phyloP scores from a whole-genome alignment of 2,888 invertebrate genomes.

The Nemoura dubitans region DNA sequence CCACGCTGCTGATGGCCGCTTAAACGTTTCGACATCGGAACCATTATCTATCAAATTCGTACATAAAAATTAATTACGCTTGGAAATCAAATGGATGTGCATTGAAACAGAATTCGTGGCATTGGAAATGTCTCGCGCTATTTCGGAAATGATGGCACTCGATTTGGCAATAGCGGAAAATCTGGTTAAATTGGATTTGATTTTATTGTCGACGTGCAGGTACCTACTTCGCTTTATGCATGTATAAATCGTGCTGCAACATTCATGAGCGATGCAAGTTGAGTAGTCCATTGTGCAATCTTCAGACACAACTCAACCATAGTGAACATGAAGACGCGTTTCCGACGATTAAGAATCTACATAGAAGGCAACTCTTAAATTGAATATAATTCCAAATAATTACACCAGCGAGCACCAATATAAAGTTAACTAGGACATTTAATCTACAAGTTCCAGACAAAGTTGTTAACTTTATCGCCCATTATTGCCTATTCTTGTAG shows the following conservation, averaged over 20 bases:
- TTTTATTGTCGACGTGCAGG: no score
- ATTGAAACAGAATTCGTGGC: background rate
- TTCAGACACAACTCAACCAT: background rate
- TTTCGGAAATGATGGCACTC: no score
- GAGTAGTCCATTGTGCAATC: background rate
- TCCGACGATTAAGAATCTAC: background rate
- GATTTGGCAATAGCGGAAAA: no score
- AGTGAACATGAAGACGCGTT: background rate
- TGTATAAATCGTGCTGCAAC: background rate
- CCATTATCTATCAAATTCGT: background rate
- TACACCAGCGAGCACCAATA: background rate
- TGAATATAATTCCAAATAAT: background rate
- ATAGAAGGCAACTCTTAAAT: background rate
- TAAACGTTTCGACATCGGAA: background rate
- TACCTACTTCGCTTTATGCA: background rate
- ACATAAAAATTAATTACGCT: background rate
- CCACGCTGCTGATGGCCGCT: background rate
- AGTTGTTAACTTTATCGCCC: conserved; percentile 1
- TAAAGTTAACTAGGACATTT: conserved; percentile 12
- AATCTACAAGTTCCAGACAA: conserved; percentile 5
- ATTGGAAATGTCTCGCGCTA: background rate
- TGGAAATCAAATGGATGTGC: background rate
- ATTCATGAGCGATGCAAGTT: background rate
- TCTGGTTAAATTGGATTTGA: no score
- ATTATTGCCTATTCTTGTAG: background rate